Evolutionary conservation across 2,888 invertebrate genomes (phyloP).

Genomic region (Lepidochrysops patricia): DNA sequence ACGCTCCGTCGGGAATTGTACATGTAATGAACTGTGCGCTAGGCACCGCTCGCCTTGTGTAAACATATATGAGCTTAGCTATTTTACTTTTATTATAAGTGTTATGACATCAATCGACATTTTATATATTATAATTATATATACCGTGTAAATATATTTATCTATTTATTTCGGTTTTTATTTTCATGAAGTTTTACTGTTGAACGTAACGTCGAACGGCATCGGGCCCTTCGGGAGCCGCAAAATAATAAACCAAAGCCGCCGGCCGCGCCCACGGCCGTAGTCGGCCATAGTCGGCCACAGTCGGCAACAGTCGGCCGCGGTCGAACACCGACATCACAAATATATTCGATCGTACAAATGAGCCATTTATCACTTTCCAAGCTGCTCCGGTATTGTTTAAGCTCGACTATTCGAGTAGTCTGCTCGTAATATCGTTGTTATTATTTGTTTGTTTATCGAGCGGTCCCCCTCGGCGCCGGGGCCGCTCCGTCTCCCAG

Average conservation of each 20-base stretch:
- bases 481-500: constrained; percentile 54
- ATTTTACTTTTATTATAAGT: constrained; percentile 72
- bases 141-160: constrained; percentile 67
- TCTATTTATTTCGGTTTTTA: constrained; percentile 56
- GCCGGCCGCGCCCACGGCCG: constrained; percentile 63
- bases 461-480: constrained; percentile 46
- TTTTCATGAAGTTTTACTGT: constrained; percentile 67
- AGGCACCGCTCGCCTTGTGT: constrained; percentile 57
- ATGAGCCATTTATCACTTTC: constrained; percentile 61
- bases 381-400: constrained; percentile 70
- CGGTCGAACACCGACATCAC: constrained; percentile 65
- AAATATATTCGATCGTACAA: constrained; percentile 67
- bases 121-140: constrained; percentile 48
- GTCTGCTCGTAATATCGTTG: constrained; percentile 71
- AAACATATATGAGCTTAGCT: constrained; percentile 74
- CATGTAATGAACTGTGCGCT: constrained; percentile 55
- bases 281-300: constrained; percentile 51
- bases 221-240: constrained; percentile 26
- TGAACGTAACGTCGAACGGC: constrained; percentile 41
- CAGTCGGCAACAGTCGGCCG: constrained; percentile 45
- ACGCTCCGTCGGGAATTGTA: constrained; percentile 55
- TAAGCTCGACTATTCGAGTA: constrained; percentile 71
- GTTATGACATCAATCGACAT: constrained; percentile 73
- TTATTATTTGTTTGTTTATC: constrained; percentile 44
- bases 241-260: constrained; percentile 72